phyloP scores from a whole-genome alignment of 2,888 invertebrate species.

The Torymus tubicola region DNA sequence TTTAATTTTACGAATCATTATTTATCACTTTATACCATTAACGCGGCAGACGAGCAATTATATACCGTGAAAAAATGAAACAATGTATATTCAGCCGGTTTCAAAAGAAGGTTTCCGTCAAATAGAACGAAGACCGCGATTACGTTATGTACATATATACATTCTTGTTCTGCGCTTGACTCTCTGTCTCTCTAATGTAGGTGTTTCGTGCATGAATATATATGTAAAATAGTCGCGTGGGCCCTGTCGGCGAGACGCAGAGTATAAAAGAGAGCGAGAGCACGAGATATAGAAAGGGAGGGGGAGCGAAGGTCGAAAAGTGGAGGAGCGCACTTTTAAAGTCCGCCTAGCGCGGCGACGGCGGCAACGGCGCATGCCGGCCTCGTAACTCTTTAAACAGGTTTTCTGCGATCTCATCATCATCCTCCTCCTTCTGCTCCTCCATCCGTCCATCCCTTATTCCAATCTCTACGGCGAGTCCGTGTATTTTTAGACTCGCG shows the following conservation, averaged over 20 bases:
- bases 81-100: too few relatives aligned
- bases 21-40: too few relatives aligned
- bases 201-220: constrained; percentile 8
- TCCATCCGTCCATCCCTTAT: constrained; percentile 32
- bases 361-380: constrained; percentile 26
- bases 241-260: background rate
- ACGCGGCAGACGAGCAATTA: too few relatives aligned
- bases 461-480: constrained; percentile 8
- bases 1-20: too few relatives aligned
- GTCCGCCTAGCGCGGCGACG: background rate
- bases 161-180: too few relatives aligned
- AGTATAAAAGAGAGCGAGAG: background rate
- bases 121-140: too few relatives aligned
- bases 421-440: constrained; percentile 35
- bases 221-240: constrained; percentile 50
- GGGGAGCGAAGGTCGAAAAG: constrained; percentile 45
- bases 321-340: constrained; percentile 26
- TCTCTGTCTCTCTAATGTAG: constrained; percentile 19
- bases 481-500: constrained; percentile 8
- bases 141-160: too few relatives aligned
- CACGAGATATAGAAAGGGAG: too few relatives aligned
- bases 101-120: too few relatives aligned
- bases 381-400: constrained; percentile 58
- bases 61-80: too few relatives aligned
- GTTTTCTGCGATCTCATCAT: constrained; percentile 50